These are phyloP conservation scores for Coracias cyanogaster DNA, from an alignment of 2,797 vertebrate species.

Conservation along the genomic window DNA sequence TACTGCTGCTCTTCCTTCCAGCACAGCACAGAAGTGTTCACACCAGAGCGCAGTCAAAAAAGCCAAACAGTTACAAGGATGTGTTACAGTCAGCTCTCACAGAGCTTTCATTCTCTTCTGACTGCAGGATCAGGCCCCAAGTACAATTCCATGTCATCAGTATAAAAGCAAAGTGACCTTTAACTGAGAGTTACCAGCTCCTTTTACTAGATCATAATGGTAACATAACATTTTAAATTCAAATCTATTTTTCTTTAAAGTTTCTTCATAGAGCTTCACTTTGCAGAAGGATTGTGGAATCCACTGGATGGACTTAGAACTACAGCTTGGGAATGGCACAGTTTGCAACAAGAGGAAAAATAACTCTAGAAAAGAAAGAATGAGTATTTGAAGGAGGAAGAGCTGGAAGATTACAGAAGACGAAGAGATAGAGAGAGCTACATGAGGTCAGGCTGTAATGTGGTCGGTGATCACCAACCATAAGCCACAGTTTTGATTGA, in stretches of 20 bases:
- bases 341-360: not conserved
- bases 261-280: not conserved
- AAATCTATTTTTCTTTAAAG: not conserved
- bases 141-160: not conserved
- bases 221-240: not conserved
- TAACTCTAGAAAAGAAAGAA: not conserved
- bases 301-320: not conserved
- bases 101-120: not conserved
- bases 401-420: not conserved
- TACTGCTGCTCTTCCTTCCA: constrained; percentile 28
- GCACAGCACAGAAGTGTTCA: not conserved
- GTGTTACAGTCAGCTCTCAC: not conserved
- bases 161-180: not conserved
- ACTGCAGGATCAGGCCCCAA: not conserved
- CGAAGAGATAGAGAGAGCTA: not conserved
- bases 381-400: not conserved
- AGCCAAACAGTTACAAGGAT: not conserved
- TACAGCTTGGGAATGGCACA: not conserved
- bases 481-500: not conserved
- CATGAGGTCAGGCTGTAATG: not conserved
- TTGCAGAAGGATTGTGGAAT: not conserved
- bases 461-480: not conserved
- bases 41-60: not conserved
- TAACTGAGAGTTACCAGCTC: not conserved
- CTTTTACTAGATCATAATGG: not conserved